phyloP scores from a whole-genome alignment of 2,113 vertebrate genomes.

The Pao palembangensis region DNA sequence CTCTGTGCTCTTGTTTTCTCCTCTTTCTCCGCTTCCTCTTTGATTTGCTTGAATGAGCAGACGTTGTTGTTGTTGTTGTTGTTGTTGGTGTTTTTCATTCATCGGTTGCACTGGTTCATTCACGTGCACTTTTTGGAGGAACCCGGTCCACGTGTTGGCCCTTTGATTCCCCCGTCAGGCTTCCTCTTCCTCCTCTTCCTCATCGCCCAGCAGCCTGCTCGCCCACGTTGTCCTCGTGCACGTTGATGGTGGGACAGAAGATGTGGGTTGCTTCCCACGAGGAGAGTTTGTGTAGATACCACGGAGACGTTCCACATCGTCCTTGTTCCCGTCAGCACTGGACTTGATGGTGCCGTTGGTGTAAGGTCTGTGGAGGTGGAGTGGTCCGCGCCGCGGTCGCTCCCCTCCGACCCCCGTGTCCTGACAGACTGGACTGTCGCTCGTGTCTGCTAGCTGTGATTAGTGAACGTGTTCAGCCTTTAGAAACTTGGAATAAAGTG shows the following conservation, averaged over 20 bases:
- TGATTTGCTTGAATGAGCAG: constrained; percentile 34
- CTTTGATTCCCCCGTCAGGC: constrained; percentile 6
- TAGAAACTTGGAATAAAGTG: constrained; percentile 83
- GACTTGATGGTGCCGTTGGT: constrained; percentile 38
- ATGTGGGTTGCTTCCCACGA: constrained; percentile 19
- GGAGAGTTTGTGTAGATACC: constrained; percentile 43
- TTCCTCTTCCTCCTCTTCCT: constrained; percentile 18
- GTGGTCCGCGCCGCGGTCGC: constrained; percentile 22
- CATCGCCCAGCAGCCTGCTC: constrained; percentile 6
- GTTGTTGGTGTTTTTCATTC: constrained; percentile 18
- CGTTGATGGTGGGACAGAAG: no score
- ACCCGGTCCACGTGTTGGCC: constrained; percentile 2
- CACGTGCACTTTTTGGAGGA: constrained; percentile 43
- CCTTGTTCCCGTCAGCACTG: constrained; percentile 50
- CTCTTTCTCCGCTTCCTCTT: constrained; percentile 32
- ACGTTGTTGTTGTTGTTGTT: constrained; percentile 1
- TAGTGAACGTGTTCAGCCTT: constrained; percentile 84
- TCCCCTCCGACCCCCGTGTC: constrained; percentile 50
- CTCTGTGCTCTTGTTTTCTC: constrained; percentile 16
- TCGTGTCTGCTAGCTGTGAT: constrained; percentile 85
- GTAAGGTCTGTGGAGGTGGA: neutral
- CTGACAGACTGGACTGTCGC: constrained; percentile 73
- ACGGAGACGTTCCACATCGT: constrained; percentile 43
- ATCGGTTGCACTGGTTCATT: constrained; percentile 25
- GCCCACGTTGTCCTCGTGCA: no score